Evolutionary conservation across 2,797 vertebrate species (phyloP), one percentile per base, ranked within the genome.

Genomic region (Thalassophryne amazonica): DNA sequence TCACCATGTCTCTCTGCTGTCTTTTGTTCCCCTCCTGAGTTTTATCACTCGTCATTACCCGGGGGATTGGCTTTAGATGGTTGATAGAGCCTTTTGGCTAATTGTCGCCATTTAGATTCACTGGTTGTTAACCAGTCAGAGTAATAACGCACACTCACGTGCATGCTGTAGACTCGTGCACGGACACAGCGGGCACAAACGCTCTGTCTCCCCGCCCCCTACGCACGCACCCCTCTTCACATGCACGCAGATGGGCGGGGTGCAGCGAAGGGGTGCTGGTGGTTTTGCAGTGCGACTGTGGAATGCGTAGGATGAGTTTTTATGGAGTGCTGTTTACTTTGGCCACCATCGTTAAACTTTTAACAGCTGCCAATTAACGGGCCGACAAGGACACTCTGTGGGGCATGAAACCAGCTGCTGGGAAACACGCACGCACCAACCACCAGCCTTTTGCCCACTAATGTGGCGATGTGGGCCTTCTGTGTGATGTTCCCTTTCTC

Each of bases 301-400:
- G 88, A 90, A 89, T 87, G 85, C 81, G 73, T 81, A 86, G 84
- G 86, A 89, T 88, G 85, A 88, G 81, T 86, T 87, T 88, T 90
- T 92, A 92, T 91, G 89, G 92, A 91, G 90, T 91, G 79, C 83
- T 93, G 89, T 92, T 93, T 90, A 90, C 91, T 89, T 89, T 91
- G 88, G 87, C 61, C 83, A 80, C 85, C 83, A 84, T 85, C 75
- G 75, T 92, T 93, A 92, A 92, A 91, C 88, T 86, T 91, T 91
- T 90, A 92, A 91, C 89, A 84, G 87, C 88, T 86, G 81, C 86
- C 86, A 88, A 86, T 93, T 92, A 93, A 90, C 88, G 50, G 76
- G 78, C 84, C 80, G 67, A 81, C 85, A 86, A 87, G 83, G 84
- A 89, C 80, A 81, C 80, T 81, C 84, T 83, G 75, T 81, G 81